A percentile compares a stretch with the other conserved stretches of the same genome.
These are phyloP conservation scores for Atractosteus spatula DNA, from an alignment of 2,113 vertebrate genomes.

Conservation along the genomic window DNA sequence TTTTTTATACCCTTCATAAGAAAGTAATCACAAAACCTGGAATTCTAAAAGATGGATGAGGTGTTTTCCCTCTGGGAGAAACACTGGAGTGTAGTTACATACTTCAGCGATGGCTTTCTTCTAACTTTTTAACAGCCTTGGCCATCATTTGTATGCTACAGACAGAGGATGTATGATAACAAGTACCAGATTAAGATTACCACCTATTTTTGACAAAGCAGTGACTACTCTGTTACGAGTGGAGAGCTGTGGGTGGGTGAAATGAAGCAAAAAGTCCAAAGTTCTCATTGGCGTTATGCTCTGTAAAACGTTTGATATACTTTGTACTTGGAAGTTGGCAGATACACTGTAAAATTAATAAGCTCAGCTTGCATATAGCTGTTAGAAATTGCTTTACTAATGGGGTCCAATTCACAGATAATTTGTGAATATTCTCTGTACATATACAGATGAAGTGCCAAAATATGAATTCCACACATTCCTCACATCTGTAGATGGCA, in stretches of 20 bases:
- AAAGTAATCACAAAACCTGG: constrained; percentile 24
- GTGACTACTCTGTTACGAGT: constrained; percentile 51
- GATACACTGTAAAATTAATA: too few relatives aligned
- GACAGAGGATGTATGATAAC: constrained; percentile 44
- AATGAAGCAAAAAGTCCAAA: constrained; percentile 23
- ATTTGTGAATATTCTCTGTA: too few relatives aligned
- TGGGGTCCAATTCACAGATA: too few relatives aligned
- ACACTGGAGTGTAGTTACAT: constrained; percentile 1
- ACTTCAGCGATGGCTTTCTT: constrained; percentile 4
- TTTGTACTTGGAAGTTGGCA: too few relatives aligned
- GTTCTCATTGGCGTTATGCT: too few relatives aligned
- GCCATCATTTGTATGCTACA: constrained; percentile 22
- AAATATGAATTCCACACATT: too few relatives aligned
- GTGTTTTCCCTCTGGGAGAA: constrained; percentile 54
- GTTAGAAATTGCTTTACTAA: too few relatives aligned
- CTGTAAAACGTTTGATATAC: too few relatives aligned
- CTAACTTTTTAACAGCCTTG: constrained; percentile 24
- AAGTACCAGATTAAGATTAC: constrained; percentile 57
- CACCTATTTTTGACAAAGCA: constrained; percentile 49
- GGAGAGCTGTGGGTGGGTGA: constrained; percentile 42
- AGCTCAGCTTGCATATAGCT: too few relatives aligned
- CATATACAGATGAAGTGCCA: too few relatives aligned
- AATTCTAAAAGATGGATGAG: constrained; percentile 31
- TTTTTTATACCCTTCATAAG: constrained; percentile 22
- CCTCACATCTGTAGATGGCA: too few relatives aligned